Evolutionary conservation across 2,797 vertebrate genomes (phyloP), one percentile per base, ranked within the genome.

Genomic region (Sparus aurata): DNA sequence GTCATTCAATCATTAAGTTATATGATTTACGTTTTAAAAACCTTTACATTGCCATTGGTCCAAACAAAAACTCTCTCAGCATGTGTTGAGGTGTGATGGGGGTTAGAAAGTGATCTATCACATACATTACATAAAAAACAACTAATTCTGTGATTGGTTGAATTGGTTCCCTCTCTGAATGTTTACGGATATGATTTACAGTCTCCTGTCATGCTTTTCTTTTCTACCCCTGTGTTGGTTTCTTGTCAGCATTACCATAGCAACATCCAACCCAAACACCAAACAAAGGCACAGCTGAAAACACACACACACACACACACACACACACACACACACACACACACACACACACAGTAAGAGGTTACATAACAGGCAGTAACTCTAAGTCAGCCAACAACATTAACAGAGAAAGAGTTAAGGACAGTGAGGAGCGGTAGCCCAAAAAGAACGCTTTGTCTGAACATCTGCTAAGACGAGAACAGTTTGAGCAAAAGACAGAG

Each of bases 261-360:
- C 79, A 89, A 90, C 85, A 73, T 83, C 59, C 55, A 86, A 73
- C 77, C 66, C 65, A 84, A 91, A 87, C 88, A 80, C 61, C 52
- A 84, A 88, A 84, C 85, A 88, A 83, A 81, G 77, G 67, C 54
- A 45, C 60, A 81, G 65, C 80, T 83, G 71, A 87, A 85, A 86
- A 82, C n/a, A n/a, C n/a, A n/a, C n/a, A n/a, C n/a, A n/a, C n/a
- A n/a, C n/a, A n/a, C n/a, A n/a, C n/a, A n/a, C n/a, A n/a, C n/a
- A n/a, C n/a, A n/a, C n/a, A n/a, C n/a, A n/a, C n/a, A n/a, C n/a
- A n/a, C n/a, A n/a, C n/a, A n/a, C n/a, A n/a, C n/a, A n/a, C n/a
- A n/a, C n/a, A n/a, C n/a, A n/a, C n/a, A n/a, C n/a, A n/a, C n/a
- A n/a, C n/a, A n/a, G n/a, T n/a, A n/a, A n/a, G n/a, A n/a, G 25